Conservation (phyloP, 2,113 vertebrate genomes). For the Archilochus colubris region DNA sequence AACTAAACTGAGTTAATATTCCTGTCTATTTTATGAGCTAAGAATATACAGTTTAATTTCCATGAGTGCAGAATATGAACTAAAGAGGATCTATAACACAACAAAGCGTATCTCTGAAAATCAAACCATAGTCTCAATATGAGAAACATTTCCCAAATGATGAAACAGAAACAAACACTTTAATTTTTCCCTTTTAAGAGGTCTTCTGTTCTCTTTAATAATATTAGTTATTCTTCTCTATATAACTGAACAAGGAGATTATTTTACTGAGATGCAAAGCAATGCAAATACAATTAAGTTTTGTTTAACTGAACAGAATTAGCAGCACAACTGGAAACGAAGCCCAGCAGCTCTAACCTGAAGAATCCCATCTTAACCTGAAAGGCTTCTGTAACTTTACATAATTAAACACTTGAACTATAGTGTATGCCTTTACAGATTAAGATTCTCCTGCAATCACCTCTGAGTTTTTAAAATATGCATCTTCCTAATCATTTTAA, state of each 20-base stretch:
- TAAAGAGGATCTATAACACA: background rate
- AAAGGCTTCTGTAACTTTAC: background rate
- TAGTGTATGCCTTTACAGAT: background rate
- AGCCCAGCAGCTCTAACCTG: background rate
- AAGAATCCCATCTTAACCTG: background rate
- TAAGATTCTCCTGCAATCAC: background rate
- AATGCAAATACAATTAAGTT: constrained; percentile 5
- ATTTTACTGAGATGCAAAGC: background rate
- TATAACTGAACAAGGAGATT: background rate
- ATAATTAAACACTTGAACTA: constrained; percentile 11
- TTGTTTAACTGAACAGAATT: background rate
- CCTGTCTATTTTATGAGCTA: constrained; percentile 9
- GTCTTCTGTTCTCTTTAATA: background rate
- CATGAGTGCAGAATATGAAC: background rate
- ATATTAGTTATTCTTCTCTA: background rate
- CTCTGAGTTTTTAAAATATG: background rate
- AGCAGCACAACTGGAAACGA: background rate
- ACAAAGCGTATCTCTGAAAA: background rate
- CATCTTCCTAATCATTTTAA: background rate
- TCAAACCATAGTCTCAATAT: background rate
- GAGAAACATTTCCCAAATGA: background rate
- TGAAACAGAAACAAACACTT: background rate
- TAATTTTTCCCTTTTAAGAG: background rate
- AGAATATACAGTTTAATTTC: constrained; percentile 33
- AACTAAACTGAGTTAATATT: constrained; percentile 6